These are phyloP conservation scores for Parauchenoglanis punctatus DNA, from an alignment of 2,797 vertebrate species.

Conservation along the genomic window DNA sequence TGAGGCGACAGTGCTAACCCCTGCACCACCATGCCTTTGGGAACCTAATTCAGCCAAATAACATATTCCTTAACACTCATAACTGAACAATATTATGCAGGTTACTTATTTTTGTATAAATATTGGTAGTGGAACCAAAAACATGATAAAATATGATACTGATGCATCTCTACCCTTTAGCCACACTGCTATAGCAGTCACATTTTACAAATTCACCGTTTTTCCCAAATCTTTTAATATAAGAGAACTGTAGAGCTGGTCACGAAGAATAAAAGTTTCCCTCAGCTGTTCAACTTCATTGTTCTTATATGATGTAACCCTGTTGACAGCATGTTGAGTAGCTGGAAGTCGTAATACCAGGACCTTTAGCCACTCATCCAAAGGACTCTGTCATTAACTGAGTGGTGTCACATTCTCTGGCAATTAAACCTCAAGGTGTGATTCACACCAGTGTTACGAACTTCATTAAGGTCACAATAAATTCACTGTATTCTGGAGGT, in stretches of 20 bases:
- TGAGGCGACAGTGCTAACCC: no score
- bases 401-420: background rate
- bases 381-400: background rate
- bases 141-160: background rate
- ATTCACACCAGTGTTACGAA: background rate
- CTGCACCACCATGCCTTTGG: no score
- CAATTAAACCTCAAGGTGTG: background rate
- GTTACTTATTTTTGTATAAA: background rate
- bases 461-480: slow-evolving; percentile 3
- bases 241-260: background rate
- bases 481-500: background rate
- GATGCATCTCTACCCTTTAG: background rate
- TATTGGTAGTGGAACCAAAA: background rate
- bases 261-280: background rate
- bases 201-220: background rate
- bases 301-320: background rate
- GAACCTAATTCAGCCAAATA: background rate
- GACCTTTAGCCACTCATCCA: background rate
- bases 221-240: no score
- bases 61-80: background rate
- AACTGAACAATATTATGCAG: background rate
- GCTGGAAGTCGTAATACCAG: background rate
- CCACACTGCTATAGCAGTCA: background rate
- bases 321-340: background rate
- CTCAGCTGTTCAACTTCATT: background rate